Base-by-base conservation (phyloP, 37 sponge, comb jelly and placozoan species). In the Cliona cf. orientalis region DNA sequence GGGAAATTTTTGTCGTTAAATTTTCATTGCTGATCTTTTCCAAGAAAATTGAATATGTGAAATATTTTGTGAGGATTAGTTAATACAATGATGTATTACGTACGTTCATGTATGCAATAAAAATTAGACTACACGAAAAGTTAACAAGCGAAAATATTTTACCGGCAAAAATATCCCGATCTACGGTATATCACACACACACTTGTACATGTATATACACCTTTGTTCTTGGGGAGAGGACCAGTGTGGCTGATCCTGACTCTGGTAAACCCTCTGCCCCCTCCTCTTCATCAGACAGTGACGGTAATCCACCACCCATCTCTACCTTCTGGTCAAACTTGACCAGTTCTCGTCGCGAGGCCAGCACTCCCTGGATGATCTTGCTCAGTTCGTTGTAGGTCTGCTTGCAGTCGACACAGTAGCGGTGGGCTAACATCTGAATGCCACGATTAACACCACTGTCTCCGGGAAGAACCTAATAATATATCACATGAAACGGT, bases 371-470 rank as follows among this genome's bases (percentile, higher is more conserved):
- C 75, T 88, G 89, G 29, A 95, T 91, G 46, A 92, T 74, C 67
- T 85, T 95, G 71, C 96, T 95, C 58, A 95, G 80, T 56, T 89
- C 93, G 0, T 63, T 66, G 68, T 91, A 97, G 23, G 92, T 83
- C 25, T 74, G 40, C 82, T 89, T 91, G 75, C 97, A 94, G 42
- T 90, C 92, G 21, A 72, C 45, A 26, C 87, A 87, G 90, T 97
- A 97, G 37, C 80, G 71, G 42, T 91, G 90, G 46, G 95, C 86
- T 23, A 94, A 80, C 58, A 84, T 26, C 58, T 87, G 92, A 26
- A 92, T 92, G n/a, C 88, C 86, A 45, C 61, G 79, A 65, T 92
- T 87, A 44, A 87, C 92, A 23, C 90, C 84, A 76, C 46, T 69
- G 5, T 65, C 65, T 28, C 41, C 31, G 37, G 31, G 49, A 29